Evolutionary conservation across 2,797 vertebrate species (phyloP).

Genomic region (Petrocephalus sullivani): DNA sequence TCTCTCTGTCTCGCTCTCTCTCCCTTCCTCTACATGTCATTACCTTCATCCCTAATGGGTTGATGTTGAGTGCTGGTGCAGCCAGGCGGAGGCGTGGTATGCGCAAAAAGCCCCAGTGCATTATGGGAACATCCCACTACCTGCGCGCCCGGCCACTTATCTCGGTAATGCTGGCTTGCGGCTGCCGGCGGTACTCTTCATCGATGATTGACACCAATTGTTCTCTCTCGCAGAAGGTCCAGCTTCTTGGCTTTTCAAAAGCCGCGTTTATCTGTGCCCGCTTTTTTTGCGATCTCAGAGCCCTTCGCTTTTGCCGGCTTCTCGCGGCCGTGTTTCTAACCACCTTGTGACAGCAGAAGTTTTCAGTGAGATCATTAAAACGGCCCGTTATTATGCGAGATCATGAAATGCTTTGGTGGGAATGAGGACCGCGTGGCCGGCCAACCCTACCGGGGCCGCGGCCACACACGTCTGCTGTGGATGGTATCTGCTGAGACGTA

Average conservation of each 20-base stretch:
- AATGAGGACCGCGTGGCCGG: background rate
- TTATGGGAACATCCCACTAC: background rate
- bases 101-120: constrained; percentile 1
- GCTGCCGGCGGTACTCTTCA: background rate
- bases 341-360: background rate
- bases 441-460: background rate
- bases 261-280: background rate
- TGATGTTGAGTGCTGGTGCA: background rate
- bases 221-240: background rate
- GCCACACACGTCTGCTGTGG: background rate
- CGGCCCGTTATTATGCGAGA: background rate
- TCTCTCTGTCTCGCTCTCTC: background rate
- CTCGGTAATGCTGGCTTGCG: background rate
- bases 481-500: background rate
- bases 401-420: background rate
- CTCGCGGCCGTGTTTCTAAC: background rate
- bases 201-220: background rate
- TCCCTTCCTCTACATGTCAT: background rate
- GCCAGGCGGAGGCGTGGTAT: background rate
- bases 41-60: background rate
- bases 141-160: background rate
- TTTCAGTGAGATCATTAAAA: background rate
- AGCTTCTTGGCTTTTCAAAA: background rate
- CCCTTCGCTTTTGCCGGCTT: background rate
- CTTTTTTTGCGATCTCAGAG: background rate